These are phyloP conservation scores for Abramis brama DNA, from an alignment of 2,113 vertebrate species.

Conservation along the genomic window DNA sequence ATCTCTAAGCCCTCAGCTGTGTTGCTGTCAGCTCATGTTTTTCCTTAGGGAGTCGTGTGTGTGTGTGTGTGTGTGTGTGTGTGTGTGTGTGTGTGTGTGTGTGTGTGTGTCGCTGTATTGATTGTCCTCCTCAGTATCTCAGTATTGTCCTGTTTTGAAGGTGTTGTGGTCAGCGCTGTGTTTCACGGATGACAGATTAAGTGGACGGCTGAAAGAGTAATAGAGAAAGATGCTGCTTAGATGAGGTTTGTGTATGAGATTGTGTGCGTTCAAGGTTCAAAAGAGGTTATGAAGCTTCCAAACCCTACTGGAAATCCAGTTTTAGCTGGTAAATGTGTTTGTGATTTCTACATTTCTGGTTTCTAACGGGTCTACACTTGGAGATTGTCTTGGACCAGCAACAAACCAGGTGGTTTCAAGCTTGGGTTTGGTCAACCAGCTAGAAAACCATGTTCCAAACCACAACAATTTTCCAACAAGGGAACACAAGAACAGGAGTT, in stretches of 20 bases:
- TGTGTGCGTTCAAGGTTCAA: conserved; percentile 40
- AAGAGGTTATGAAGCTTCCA: conserved; percentile 23
- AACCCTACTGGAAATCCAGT: not conserved
- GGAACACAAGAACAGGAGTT: not conserved
- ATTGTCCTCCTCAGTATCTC: conserved; percentile 62
- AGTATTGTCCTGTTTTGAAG: conserved; percentile 55
- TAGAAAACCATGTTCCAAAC: not conserved
- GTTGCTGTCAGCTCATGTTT: conserved; percentile 58
- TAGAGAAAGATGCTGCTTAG: not conserved
- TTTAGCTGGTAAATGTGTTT: not conserved
- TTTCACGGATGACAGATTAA: conserved; percentile 32
- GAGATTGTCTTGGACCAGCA: not conserved
- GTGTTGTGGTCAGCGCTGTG: conserved; percentile 26
- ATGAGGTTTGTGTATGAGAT: conserved; percentile 4
- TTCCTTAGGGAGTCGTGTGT: conserved; percentile 45
- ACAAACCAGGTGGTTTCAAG: not conserved
- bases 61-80: conserved; percentile 39
- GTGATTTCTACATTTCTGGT: not conserved
- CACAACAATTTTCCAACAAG: not conserved
- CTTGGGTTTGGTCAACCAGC: not conserved
- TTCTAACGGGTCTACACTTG: not conserved
- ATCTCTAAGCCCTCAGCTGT: conserved; percentile 44
- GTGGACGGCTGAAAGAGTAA: not conserved
- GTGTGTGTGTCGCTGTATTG: conserved; percentile 52
- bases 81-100: conserved; percentile 19